Percentiles rank a stretch among this genome's conserved stretches.
Evolutionary conservation across 2,797 vertebrate species (phyloP).

Genomic region (Emys orbicularis): DNA sequence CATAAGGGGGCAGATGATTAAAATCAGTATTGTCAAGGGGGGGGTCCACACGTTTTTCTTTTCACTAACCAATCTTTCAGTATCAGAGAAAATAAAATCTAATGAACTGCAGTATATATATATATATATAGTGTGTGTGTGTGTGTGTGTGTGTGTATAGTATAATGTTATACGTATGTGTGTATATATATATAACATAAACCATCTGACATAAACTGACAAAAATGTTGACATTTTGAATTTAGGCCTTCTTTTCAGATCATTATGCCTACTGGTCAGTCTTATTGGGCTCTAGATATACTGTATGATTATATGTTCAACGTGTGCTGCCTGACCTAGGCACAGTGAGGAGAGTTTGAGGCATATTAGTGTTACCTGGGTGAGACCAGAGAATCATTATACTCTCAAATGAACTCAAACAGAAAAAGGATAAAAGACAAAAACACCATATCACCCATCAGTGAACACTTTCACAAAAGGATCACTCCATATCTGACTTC

Average conservation of each 20-base stretch:
- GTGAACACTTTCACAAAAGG: neutral
- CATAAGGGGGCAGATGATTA: neutral
- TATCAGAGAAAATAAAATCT: neutral
- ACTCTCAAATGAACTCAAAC: neutral
- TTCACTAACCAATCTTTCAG: neutral
- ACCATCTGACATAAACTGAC: neutral
- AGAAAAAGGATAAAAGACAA: neutral
- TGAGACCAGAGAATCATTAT: neutral
- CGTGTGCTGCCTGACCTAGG: neutral
- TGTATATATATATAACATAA: neutral
- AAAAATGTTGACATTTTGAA: constrained; percentile 38
- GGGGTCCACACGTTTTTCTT: neutral
- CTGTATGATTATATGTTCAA: neutral
- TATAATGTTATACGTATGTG: neutral
- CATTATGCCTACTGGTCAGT: constrained; percentile 2
- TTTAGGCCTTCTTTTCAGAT: neutral
- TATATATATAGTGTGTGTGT: neutral
- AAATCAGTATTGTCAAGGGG: neutral
- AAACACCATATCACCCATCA: neutral
- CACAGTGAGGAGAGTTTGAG: neutral
- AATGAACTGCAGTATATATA: neutral
- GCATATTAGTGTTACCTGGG: neutral
- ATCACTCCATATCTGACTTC: neutral
- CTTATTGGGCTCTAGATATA: neutral
- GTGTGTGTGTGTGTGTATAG: neutral